Conservation (phyloP, 1,140 invertebrate species). For the Eulimnadia texana region DNA sequence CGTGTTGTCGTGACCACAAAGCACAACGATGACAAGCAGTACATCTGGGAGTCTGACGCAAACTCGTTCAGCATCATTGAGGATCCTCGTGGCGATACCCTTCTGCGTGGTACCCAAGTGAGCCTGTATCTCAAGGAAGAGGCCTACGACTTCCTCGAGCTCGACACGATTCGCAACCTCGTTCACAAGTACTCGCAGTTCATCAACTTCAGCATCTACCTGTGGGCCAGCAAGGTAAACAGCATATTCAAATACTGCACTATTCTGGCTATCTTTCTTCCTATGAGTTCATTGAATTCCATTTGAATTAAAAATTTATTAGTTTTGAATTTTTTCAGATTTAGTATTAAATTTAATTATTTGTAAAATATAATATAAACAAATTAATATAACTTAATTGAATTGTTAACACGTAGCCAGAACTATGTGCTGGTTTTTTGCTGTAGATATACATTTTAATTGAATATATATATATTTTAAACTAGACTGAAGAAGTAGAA, state of each 20-base stretch:
- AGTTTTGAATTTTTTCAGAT: too few relatives aligned
- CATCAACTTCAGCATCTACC: constrained; percentile 96
- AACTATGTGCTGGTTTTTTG: too few relatives aligned
- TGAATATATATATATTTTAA: constrained; percentile 17
- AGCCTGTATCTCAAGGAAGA: constrained; percentile 91
- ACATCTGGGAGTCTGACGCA: constrained; percentile 97
- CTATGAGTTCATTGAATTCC: too few relatives aligned
- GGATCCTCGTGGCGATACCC: constrained; percentile 84
- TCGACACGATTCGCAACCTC: constrained; percentile 73
- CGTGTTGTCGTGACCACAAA: constrained; percentile 87
- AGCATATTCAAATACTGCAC: constrained; percentile 8
- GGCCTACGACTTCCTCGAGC: constrained; percentile 86
- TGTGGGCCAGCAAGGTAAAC: constrained; percentile 76
- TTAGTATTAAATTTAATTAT: too few relatives aligned
- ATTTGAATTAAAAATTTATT: too few relatives aligned
- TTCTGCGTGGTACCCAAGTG: constrained; percentile 74
- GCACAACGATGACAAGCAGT: constrained; percentile 80
- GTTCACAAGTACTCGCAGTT: constrained; percentile 99
- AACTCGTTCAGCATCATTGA: constrained; percentile 70
- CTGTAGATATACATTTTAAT: too few relatives aligned
- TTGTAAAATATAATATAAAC: too few relatives aligned
- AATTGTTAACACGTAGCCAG: too few relatives aligned
- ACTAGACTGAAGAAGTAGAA: constrained; percentile 64
- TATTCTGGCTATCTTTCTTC: too few relatives aligned
- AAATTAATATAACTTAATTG: too few relatives aligned